Evolutionary conservation across 2,888 invertebrate species (phyloP), one percentile per base, ranked within the genome.

Genomic region (Cartodere bifasciata): DNA sequence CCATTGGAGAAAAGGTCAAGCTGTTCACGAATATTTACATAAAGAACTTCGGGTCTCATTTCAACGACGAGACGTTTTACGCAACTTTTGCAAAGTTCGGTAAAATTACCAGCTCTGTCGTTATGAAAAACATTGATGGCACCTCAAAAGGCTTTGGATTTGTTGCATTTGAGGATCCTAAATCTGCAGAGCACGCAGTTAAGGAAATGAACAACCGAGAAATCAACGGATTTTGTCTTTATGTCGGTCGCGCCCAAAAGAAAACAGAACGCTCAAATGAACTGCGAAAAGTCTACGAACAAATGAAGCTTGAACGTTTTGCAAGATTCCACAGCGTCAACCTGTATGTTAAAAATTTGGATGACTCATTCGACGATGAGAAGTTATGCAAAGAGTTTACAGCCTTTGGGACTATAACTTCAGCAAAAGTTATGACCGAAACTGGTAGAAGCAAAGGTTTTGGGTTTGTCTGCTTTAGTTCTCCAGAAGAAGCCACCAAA

Each of bases 111-210:
- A 88, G 88, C 56, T 83, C 83, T 55, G 86, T 85, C 59, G 83
- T 88, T 16, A 92, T 94, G 87, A 77, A 74, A 49, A 84, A 85
- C 53, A 82, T 85, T 34, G 85, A 86, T 54, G 91, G 90, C 4
- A 79, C 82, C 50, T 84, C 88, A n/a, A 85, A 88, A 59, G 95
- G 98, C n/a, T 99, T 98, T 63, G 98, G 98, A 14, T 98, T 99
- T 67, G 97, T 98, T 27, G 92, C 94, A 24, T 98, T 83, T 63
- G 91, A 94, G 58, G 87, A 90, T 50, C 84, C 95, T n/a, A 88
- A 88, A 58, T 76, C 81, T 36, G 97, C 97, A 31, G 92, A 92
- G 56, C 75, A 75, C 53, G 95, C 95, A 40, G 91, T 92, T 7
- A 72, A 78, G 43, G 90, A 87, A 34, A 66, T 95, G 37, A 90